Evolutionary conservation across 2,113 vertebrate genomes (phyloP).

Genomic region (Fukomys damarensis): DNA sequence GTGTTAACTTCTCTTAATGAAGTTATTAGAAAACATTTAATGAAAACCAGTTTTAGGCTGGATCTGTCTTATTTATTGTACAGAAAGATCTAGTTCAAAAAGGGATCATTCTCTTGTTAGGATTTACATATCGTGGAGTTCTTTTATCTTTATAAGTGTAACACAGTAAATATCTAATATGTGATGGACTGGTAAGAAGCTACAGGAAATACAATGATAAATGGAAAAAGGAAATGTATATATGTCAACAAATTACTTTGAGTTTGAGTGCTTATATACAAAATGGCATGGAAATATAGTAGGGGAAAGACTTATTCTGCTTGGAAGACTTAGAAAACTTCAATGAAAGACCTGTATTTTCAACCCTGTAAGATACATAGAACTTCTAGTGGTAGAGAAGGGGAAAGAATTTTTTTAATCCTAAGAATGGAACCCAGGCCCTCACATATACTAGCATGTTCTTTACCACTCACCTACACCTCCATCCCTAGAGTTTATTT

Average conservation of each 20-base stretch:
- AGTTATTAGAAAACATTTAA: slow-evolving; percentile 30
- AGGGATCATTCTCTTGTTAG: neutral
- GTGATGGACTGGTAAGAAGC: neutral
- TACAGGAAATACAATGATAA: neutral
- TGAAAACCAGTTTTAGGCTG: neutral
- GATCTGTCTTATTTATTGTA: neutral
- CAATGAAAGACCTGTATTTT: neutral
- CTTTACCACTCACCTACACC: neutral
- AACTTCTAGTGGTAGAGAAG: neutral
- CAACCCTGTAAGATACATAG: neutral
- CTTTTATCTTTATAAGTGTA: slow-evolving; percentile 27
- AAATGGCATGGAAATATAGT: neutral
- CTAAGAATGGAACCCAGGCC: neutral
- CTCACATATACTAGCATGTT: neutral
- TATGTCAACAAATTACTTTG: neutral
- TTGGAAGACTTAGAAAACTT: neutral
- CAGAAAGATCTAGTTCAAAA: neutral
- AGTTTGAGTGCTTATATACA: neutral
- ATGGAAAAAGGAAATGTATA: neutral
- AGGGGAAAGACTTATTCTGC: neutral
- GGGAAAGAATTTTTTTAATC: neutral
- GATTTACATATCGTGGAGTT: neutral
- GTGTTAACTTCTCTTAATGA: slow-evolving; percentile 2
- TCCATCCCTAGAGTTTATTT: neutral
- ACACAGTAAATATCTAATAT: neutral